These are phyloP conservation scores for Glandiceps talaboti DNA, from an alignment of 53 echinoderm and acorn worm species.

Conservation along the genomic window DNA sequence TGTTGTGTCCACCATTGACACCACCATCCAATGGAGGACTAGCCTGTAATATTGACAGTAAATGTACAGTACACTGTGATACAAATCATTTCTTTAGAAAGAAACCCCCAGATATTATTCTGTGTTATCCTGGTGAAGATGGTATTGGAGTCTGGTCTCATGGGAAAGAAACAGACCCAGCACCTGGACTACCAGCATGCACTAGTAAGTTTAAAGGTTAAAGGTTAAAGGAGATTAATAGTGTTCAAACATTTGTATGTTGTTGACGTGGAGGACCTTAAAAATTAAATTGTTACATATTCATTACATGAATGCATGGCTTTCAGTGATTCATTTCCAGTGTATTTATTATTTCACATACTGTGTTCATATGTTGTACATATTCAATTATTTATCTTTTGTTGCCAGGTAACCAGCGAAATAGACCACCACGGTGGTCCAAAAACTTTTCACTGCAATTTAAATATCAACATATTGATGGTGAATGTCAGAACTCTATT, in stretches of 20 bases:
- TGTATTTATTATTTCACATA: too few relatives aligned
- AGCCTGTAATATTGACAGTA: slow-evolving; percentile 19
- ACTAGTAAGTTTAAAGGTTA: not conserved
- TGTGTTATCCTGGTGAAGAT: not conserved
- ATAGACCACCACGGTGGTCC: not conserved
- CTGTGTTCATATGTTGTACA: too few relatives aligned
- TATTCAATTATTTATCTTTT: too few relatives aligned
- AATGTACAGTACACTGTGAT: slow-evolving; percentile 29
- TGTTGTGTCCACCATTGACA: slow-evolving; percentile 16
- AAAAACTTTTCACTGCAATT: not conserved
- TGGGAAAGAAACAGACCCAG: not conserved
- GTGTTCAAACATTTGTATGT: too few relatives aligned
- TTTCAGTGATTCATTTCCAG: too few relatives aligned
- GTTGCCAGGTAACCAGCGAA: too few relatives aligned
- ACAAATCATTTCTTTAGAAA: slow-evolving; percentile 12
- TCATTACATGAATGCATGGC: too few relatives aligned
- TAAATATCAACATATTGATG: not conserved
- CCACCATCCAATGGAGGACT: slow-evolving; percentile 35
- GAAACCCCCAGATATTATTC: not conserved
- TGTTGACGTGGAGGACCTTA: too few relatives aligned
- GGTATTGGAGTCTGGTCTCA: not conserved
- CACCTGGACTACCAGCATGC: not conserved
- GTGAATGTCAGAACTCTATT: not conserved
- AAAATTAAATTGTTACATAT: too few relatives aligned
- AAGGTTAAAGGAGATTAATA: too few relatives aligned